A percentile compares a stretch with the other conserved stretches of the same genome.
Conservation (phyloP, 2,113 vertebrate species). For the Sula dactylatra region DNA sequence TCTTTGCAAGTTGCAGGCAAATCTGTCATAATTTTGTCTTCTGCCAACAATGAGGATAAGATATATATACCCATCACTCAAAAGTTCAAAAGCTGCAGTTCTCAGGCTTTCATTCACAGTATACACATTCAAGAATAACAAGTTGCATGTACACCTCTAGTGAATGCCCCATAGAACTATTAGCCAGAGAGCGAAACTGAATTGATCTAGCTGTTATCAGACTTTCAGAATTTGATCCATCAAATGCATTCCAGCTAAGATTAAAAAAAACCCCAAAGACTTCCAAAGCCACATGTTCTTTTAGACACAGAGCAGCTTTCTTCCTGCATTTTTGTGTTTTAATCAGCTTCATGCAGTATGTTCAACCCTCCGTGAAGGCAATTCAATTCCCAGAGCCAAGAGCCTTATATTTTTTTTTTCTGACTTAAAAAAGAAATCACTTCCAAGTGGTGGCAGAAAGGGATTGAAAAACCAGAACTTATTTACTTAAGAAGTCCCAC, state of each 20-base stretch:
- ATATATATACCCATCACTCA: not conserved
- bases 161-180: not conserved
- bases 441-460: not conserved
- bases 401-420: not conserved
- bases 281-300: not conserved
- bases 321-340: conserved; percentile 14
- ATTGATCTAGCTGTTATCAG: not conserved
- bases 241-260: not conserved
- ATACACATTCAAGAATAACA: not conserved
- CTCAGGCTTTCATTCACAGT: conserved; percentile 19
- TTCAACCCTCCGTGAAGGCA: conserved; percentile 17
- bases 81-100: not conserved
- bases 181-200: not conserved
- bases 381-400: not conserved
- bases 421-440: not conserved
- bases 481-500: not conserved
- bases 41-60: not conserved
- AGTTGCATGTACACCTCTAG: not conserved
- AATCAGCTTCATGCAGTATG: conserved; percentile 14
- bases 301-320: not conserved
- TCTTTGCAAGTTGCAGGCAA: not conserved
- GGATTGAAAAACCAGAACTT: not conserved
- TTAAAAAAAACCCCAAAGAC: not conserved
- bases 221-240: not conserved
- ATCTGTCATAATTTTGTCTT: conserved; percentile 35